phyloP scores from a whole-genome alignment of 2,797 vertebrate species.

The Pelobates cultripes region DNA sequence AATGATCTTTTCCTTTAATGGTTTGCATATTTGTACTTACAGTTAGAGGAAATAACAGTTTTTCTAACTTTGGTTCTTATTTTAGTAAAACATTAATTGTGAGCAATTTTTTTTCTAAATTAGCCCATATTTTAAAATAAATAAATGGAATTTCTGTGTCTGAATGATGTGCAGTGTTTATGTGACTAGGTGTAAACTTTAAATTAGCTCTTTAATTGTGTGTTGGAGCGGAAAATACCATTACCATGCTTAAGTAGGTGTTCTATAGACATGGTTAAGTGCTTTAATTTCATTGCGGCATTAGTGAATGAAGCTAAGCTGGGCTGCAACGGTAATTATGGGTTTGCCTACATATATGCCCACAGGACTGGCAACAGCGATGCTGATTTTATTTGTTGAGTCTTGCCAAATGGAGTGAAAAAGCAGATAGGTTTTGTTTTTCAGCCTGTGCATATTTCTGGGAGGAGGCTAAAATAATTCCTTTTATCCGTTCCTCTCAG shows the following conservation, averaged over 20 bases:
- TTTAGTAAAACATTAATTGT: neutral
- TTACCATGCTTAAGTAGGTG: slow-evolving; percentile 39
- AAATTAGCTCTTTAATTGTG: slow-evolving; percentile 35
- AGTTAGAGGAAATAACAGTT: neutral
- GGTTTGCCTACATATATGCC: slow-evolving; percentile 65
- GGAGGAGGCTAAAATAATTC: slow-evolving; percentile 63
- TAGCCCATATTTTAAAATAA: neutral
- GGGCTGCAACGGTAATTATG: slow-evolving; percentile 54
- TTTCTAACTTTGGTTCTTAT: no score
- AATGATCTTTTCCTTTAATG: neutral
- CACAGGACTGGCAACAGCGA: slow-evolving; percentile 62
- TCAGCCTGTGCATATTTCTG: slow-evolving; percentile 62
- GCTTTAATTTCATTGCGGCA: slow-evolving; percentile 34
- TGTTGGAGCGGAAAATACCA: slow-evolving; percentile 14
- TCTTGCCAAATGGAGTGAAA: slow-evolving; percentile 69
- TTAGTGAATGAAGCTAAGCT: slow-evolving; percentile 38
- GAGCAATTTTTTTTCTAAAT: neutral
- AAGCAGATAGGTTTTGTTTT: slow-evolving; percentile 52
- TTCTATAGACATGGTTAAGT: slow-evolving; percentile 34
- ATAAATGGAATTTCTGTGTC: slow-evolving; percentile 11
- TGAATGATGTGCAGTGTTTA: neutral
- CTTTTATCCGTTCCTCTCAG: slow-evolving; percentile 65
- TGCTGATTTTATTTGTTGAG: slow-evolving; percentile 70
- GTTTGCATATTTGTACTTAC: neutral
- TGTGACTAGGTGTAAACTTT: slow-evolving; percentile 16